A percentile compares a stretch with the other conserved stretches of the same genome.
phyloP scores from a whole-genome alignment of 2,888 invertebrate species.

The Adela reaumurella region DNA sequence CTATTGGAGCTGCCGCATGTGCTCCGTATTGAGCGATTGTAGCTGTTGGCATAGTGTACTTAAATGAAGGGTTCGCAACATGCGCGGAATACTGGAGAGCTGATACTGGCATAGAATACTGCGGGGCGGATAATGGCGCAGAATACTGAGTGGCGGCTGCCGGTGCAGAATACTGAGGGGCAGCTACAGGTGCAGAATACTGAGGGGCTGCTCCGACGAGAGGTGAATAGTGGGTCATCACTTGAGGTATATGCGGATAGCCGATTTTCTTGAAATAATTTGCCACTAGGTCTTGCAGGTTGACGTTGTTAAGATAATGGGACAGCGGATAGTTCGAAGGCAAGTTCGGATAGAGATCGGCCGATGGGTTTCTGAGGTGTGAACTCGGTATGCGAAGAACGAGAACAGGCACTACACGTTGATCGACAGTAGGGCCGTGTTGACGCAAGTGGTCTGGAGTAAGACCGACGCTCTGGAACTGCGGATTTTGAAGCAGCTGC shows the following conservation, averaged over 20 bases:
- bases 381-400: conserved; percentile 57
- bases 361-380: conserved; percentile 48
- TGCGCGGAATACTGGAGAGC: background rate
- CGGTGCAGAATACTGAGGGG: conserved; percentile 9
- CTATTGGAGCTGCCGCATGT: conserved; percentile 10
- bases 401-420: conserved; percentile 54
- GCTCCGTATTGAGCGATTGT: conserved; percentile 1
- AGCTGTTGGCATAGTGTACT: background rate
- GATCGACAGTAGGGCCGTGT: conserved; percentile 29
- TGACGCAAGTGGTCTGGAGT: conserved; percentile 43
- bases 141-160: conserved; percentile 4
- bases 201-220: conserved; percentile 10
- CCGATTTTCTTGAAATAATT: conserved; percentile 50
- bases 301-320: conserved; percentile 49
- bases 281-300: conserved; percentile 52
- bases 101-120: no score
- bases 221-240: conserved; percentile 24
- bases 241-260: conserved; percentile 34
- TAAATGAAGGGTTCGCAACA: background rate
- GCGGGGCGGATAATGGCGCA: background rate
- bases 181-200: conserved; percentile 15
- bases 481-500: conserved; percentile 39
- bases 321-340: conserved; percentile 54
- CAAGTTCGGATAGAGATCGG: conserved; percentile 52
- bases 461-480: conserved; percentile 48